Base-by-base conservation (phyloP, 1,140 invertebrate species). In the Acyrthosiphon pisum region DNA sequence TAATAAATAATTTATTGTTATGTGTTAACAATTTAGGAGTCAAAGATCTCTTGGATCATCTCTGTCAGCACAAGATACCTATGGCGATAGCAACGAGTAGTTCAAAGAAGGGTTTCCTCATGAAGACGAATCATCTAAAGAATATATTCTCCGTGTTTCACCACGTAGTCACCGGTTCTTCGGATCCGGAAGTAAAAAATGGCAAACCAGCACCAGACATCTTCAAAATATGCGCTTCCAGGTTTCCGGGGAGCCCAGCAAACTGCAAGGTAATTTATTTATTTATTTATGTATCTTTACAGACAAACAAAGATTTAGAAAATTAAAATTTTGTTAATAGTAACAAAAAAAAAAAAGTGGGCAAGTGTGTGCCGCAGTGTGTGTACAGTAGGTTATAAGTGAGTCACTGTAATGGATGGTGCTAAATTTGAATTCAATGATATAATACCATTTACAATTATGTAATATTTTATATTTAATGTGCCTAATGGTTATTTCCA, bases 121-220 rank as follows among this genome's bases (percentile, higher is more conserved):
- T 84, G 22, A 93, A 93, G 22, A 90, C 92, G 2, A 76, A 26
- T 20, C 90, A 94, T 26, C 81, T 93, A 46, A 50, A 76, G 44
- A 50, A 93, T 8, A 23, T 48, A 22, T 94, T 97, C 88, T 94
- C 94, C 22, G 94, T 97, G 30, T 99, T 99, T 95, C 95, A 97
- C 94, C 98, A 99, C 95, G 96, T 97, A 94, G 98, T 99, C 0
- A 96, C 97, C 94, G 98, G 97, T 2, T 97, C 97, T 88, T 97
- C 97, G 23, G 99, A 99, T 95, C 96, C 97, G 7, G 98, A 99
- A 94, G 98, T 99, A 0, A 97, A 97, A 94, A 96, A 96, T 94
- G 98, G 99, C 44, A 99, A 99, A 96, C 99, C 99, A 26, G 96
- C 97, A 93, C 99, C 99, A 0, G 98, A 99, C 95, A 98, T 98